Evolutionary conservation across 2,113 vertebrate genomes (phyloP), one percentile per base, ranked within the genome.

Genomic region (Pelecanus crispus): DNA sequence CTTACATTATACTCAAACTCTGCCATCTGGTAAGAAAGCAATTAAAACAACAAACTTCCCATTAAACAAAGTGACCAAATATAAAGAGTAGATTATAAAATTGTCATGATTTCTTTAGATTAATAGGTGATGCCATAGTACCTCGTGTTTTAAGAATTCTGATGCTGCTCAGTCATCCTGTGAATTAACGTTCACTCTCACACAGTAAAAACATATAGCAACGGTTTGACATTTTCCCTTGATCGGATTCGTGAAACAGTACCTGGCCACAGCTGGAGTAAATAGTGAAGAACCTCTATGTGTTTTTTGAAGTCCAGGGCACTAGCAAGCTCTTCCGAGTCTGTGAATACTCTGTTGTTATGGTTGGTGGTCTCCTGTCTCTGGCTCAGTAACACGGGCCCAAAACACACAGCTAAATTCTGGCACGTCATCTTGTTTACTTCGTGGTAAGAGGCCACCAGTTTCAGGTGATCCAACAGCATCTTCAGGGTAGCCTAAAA

Each of bases 221-320:
- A 38, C 3, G 10, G 55, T 66, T 58, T 50, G 32, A 66, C 17
- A 22, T 62, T 83, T 44, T 58, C 9, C 32, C 29, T 85, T 59
- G 20, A 70, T 42, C 25, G 31, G 26, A 74, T 36, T 55, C 25
- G 89, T 82, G n/a, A 59, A 92, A 74, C 77, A 72, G 85, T 98
- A 99, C 99, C 99, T 98, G 99, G 99, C 99, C 99, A 99, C 28
- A 99, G 98, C 77, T 99, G 99, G 68, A 99, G 99, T 86, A 99
- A 98, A 93, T 99, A 99, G 97, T 99, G 99, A 94, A 99, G 99
- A 90, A 99, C 99, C 89, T 99, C 99, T 49, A 99, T 99, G 97
- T 99, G 99, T 90, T 99, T 99, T 95, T 99, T 99, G 98, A 99
- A 99, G 97, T 99, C 99, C 97, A 99, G 98, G 25, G 99, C 99